Base-by-base conservation (phyloP, 2,113 vertebrate genomes). In the Phainopepla nitens region DNA sequence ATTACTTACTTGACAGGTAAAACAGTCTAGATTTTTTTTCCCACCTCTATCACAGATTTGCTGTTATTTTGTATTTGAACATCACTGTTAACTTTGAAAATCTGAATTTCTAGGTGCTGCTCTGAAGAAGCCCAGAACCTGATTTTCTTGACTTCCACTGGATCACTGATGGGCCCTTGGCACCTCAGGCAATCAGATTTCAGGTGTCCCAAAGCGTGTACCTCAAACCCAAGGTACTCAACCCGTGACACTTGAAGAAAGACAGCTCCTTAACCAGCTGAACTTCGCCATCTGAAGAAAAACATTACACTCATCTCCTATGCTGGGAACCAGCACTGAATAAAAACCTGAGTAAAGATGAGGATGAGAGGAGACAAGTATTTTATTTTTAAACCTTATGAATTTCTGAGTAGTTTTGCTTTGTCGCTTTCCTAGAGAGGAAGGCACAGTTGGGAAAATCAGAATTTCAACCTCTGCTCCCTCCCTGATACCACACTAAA, bases 321-420 rank as follows among this genome's bases (percentile, higher is more conserved):
- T n/a, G 51, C 79, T 66, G 72, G 56, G 69, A 89, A 60, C 31
- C 6, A 6, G 86, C 82, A 53, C 44, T 0, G 7, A 75, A 80
- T 73, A 29, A 72, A 90, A 95, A 70, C 31, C 42, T 25, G 65
- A 87, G 91, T 81, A 61, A 82, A 95, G 89, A 81, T 1, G 18
- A 87, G 39, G 73, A 86, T 73, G 81, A 97, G 90, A 78, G 78
- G 77, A 96, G 93, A 95, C 78, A 80, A 95, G 91, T 64, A 81
- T 82, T 92, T 93, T 94, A 95, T 94, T 95, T 97, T 96, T 95
- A 95, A 97, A 93, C 92, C 96, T 82, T 84, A 94, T 90, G 83
- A 97, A 97, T 96, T 91, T 93, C 93, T 93, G 81, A 95, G 82
- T 73, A 94, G 79, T 36, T 96, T 89, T 93, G 91, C 83, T 65